Evolutionary conservation across 2,113 vertebrate genomes (phyloP).

Genomic region (Leptocoma aspasia): DNA sequence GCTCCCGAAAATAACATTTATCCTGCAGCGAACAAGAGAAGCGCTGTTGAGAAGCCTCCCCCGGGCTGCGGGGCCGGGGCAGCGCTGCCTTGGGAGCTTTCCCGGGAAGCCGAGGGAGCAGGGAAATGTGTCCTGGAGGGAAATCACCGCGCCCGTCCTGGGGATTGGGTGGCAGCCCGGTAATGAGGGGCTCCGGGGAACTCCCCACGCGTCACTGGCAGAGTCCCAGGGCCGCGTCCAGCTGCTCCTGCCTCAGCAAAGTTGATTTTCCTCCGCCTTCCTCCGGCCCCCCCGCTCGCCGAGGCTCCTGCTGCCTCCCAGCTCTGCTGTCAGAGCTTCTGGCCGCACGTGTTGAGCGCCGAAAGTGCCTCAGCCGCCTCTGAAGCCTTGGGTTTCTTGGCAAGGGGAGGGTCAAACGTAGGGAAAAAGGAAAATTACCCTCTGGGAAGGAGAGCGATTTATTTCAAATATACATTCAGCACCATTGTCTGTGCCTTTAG

Average conservation of each 20-base stretch:
- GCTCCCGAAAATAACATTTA: neutral
- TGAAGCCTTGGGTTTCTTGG: neutral
- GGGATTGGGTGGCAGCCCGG: neutral
- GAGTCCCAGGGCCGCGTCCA: neutral
- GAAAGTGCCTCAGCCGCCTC: neutral
- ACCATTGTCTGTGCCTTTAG: neutral
- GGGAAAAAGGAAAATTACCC: neutral
- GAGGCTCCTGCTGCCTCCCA: neutral
- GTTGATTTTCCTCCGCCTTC: neutral
- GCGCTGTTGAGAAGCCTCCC: neutral
- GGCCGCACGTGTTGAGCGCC: neutral
- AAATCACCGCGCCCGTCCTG: neutral
- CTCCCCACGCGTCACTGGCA: neutral
- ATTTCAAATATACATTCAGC: neutral
- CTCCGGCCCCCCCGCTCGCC: neutral
- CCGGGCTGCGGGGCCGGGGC: neutral
- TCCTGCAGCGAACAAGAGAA: neutral
- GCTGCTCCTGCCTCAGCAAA: neutral
- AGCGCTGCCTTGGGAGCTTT: neutral
- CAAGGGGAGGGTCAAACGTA: neutral
- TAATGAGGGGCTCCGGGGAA: slow-evolving; percentile 24
- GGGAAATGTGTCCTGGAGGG: neutral
- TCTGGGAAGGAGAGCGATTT: slow-evolving; percentile 7
- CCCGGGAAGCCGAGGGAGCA: neutral
- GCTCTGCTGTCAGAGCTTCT: neutral